phyloP scores from a whole-genome alignment of 2,113 vertebrate genomes.

The Vulpes vulpes region DNA sequence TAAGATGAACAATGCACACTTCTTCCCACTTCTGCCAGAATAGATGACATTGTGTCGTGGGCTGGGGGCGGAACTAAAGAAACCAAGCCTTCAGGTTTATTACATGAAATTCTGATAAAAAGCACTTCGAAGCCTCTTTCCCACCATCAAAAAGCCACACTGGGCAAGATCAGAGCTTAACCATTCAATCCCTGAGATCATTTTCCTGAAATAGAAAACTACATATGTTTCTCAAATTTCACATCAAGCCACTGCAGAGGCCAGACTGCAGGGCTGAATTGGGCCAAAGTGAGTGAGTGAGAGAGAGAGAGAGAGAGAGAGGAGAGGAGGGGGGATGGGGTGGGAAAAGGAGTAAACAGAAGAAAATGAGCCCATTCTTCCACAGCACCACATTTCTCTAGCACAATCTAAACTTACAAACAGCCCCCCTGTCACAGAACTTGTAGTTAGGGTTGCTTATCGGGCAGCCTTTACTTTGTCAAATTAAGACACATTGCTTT shows the following conservation, averaged over 20 bases:
- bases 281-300: slow-evolving; percentile 82
- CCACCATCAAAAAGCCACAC: slow-evolving; percentile 86
- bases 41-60: slow-evolving; percentile 43
- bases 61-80: slow-evolving; percentile 26
- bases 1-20: slow-evolving; percentile 66
- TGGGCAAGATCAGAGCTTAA: slow-evolving; percentile 89
- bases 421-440: slow-evolving; percentile 77
- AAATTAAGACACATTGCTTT: slow-evolving; percentile 90
- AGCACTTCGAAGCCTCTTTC: slow-evolving; percentile 80
- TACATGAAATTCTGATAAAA: slow-evolving; percentile 78
- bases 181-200: slow-evolving; percentile 91
- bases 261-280: slow-evolving; percentile 85
- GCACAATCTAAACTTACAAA: slow-evolving; percentile 85
- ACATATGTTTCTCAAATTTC: slow-evolving; percentile 92
- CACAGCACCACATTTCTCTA: slow-evolving; percentile 81
- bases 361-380: slow-evolving; percentile 81
- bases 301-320: neutral
- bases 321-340: slow-evolving; percentile 25
- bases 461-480: slow-evolving; percentile 90
- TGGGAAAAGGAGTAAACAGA: slow-evolving; percentile 65
- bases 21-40: slow-evolving; percentile 76
- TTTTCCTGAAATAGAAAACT: slow-evolving; percentile 93
- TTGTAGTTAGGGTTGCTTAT: slow-evolving; percentile 86
- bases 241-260: slow-evolving; percentile 90
- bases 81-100: slow-evolving; percentile 70